Base-by-base conservation (phyloP, 2,797 vertebrate genomes). In the Echeneis naucrates region DNA sequence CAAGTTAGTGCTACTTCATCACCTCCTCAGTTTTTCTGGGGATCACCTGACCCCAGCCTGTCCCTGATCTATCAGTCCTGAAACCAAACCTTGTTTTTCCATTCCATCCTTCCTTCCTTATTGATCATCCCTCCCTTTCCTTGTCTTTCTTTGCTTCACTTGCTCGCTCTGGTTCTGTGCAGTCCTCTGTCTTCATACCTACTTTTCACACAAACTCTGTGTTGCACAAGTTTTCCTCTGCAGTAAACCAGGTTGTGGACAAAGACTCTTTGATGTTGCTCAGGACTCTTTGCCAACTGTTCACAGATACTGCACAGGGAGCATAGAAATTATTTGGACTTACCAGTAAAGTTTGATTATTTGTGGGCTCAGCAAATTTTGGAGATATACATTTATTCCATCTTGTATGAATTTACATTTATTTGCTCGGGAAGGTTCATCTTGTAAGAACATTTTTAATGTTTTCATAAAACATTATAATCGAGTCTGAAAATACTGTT, bases 151-250 rank as follows among this genome's bases (percentile, higher is more conserved):
- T 82, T 81, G 67, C 81, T 78, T 68, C 60, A 12, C 79, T 81
- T 77, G 82, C 72, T 86, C 81, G 77, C 77, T 79, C 87, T 84
- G 67, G 56, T 32, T 53, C 93, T 95, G 95, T 95, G 95, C 94
- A 56, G 88, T 91, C 88, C 74, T 67, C 77, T 94, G 82, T 66
- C 89, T 91, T 95, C 94, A 95, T 92, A 89, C 88, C 90, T 93
- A 84, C 63, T 75, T 89, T 89, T 89, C 84, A 88, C 77, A 80
- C 66, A 62, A 75, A 59, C 72, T 58, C 58, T 56, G 45, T 74
- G 33, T 75, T 47, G 37, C 50, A 64, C 32, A 65, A 78, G 35
- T 78, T 82, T 80, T 73, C 58, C 75, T 76, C 82, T 68, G 73
- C 77, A 72, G 80, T 86, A 84, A 88, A 86, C 75, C 66, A 71